Base-by-base conservation (phyloP, 1,140 invertebrate species). In the Aphaenogaster floridana region DNA sequence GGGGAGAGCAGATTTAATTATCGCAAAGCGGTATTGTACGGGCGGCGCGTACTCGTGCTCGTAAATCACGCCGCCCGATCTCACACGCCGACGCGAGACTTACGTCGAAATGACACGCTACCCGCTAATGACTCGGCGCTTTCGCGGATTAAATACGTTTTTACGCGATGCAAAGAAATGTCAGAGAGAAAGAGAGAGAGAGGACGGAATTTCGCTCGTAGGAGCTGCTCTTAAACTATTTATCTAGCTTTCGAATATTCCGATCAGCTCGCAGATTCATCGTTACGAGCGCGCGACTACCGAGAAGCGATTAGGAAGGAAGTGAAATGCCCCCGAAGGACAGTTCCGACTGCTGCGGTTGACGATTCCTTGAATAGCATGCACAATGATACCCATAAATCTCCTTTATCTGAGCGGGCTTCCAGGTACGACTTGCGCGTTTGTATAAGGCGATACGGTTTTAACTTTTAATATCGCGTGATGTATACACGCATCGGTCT, bases 1-100 rank as follows among this genome's bases (percentile, higher is more conserved):
- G 48, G 64, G 78, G 48, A 80, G 64, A 81, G 48, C 42, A 36
- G 80, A 84, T 61, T 76, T 74, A 84, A 84, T 84, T 84, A 83
- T 74, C 69, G 34, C 78, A 21, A 50, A 80, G 78, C 63, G 63
- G 48, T 42, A 80, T 80, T 80, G 77, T 80, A 36, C 21, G n/a
- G 21, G 39, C n/a, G 54, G 42, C 72, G 21, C n/a, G 21, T 63
- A 50, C 11, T 57, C 59, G 45, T 48, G 28, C 61, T 52, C 48
- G 48, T 80, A 80, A 80, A 80, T 80, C 48, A 52, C 45, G 6
- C 21, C 52, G 72, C 8, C 42, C 45, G 59, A 79, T 64, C 42
- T 52, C 61, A 15, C 45, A 72, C 52, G 45, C 17, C 48, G 77
- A 17, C 57, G 28, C 45, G 76, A 64, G 45, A 66, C 78, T 78